Conservation (phyloP, 2,797 vertebrate species). For the Cryptoprocta ferox region DNA sequence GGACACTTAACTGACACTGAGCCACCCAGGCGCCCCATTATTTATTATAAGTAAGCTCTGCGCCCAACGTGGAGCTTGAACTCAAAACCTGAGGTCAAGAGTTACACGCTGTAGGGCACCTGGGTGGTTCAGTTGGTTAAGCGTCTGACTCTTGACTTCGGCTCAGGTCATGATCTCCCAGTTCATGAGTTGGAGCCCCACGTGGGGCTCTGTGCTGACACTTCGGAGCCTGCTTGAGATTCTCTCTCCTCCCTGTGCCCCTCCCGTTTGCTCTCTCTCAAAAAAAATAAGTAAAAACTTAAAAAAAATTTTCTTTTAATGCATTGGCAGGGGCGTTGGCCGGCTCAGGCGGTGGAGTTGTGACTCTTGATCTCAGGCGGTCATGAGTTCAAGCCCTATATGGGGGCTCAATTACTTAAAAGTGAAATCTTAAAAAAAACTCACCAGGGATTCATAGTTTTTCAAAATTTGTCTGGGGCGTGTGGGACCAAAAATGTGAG, state of each 20-base stretch:
- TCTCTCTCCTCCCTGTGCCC: no score
- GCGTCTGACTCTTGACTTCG: no score
- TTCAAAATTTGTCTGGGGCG: neutral
- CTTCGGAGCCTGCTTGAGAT: no score
- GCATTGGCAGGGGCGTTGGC: neutral
- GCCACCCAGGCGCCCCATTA: neutral
- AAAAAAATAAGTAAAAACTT: no score
- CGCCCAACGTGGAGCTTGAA: neutral
- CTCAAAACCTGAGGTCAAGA: neutral
- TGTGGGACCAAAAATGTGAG: neutral
- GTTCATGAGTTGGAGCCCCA: no score
- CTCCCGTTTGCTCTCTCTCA: no score
- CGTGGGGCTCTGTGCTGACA: no score
- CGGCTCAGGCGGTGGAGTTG: neutral
- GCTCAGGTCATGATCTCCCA: no score
- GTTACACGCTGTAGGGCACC: neutral
- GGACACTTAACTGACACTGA: no score
- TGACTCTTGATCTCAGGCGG: neutral
- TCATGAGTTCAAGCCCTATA: neutral
- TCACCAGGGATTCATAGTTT: neutral
- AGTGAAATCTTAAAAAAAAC: neutral
- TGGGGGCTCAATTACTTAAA: neutral
- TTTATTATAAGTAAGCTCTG: neutral
- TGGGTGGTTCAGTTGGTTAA: no score
- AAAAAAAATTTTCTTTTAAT: no score